Base-by-base conservation (phyloP, 1,140 invertebrate genomes). In the Drosophila nannoptera region DNA sequence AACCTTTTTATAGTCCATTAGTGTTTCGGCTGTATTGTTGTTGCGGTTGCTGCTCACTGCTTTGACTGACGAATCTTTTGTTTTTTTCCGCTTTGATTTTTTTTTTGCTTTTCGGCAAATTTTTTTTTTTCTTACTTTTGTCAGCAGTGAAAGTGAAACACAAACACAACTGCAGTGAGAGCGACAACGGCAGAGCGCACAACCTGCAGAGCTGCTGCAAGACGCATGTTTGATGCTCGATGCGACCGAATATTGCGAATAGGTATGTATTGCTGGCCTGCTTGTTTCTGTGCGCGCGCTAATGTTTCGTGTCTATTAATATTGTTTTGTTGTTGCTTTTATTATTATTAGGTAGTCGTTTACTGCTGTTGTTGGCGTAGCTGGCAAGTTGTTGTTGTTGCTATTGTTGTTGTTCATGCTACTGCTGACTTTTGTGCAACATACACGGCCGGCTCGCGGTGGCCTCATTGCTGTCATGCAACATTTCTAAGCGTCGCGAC, bases 281-380 rank as follows among this genome's bases (percentile, higher is more conserved):
- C 49, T 58, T 67, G 36, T 60, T 65, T 67, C 61, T 71, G 69
- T 71, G 69, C 16, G 61, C 56, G 62, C 58, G 59, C 58, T 77
- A 64, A 71, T 71, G 52, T 66, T 82, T 74, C 64, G 53, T 66
- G 67, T 76, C 78, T 76, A 84, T 78, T 83, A 83, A 78, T 84
- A 78, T 72, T 69, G 64, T 75, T 62, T 75, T 75, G 68, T 69
- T 73, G 59, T 52, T 60, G 50, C 12, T 48, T 36, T 54, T 73
- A 69, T 69, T 77, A 56, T 77, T 77, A 63, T 73, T 75, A 75
- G 50, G 33, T 14, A 14, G 33, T 32, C 22, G 46, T 29, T 29
- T 48, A 29, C 46, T 48, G 46, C 22, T 48, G 29, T 29, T 43
- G n/a, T n/a, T n/a, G n/a, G n/a, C n/a, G n/a, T n/a, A n/a, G n/a